Percentiles rank a stretch among this genome's conserved stretches.
phyloP scores from a whole-genome alignment of 1,140 invertebrate genomes.

The Brachionus manjavacas region DNA sequence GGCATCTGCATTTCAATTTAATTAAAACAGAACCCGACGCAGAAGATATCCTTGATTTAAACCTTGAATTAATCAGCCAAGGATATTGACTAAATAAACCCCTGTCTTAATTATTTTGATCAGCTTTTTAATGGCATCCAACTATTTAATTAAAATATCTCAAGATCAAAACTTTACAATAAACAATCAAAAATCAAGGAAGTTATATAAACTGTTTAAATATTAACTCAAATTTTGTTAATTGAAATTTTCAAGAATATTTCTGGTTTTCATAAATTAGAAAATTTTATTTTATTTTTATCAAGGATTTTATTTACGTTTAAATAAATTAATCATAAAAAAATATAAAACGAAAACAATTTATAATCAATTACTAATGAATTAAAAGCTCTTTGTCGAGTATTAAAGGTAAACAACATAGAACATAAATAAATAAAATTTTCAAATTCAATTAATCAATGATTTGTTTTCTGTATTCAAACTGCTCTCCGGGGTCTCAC shows the following conservation, averaged over 20 bases:
- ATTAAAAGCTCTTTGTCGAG: not conserved
- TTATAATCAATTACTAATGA: not conserved
- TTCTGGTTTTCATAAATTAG: not conserved
- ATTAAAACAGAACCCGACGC: not conserved
- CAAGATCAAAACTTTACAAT: not conserved
- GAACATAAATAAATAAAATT: not conserved
- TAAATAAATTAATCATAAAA: not conserved
- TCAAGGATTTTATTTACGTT: not conserved
- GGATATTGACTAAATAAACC: not conserved
- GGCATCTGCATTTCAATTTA: not conserved
- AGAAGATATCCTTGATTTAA: not conserved
- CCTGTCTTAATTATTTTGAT: not conserved
- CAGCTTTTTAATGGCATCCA: not conserved
- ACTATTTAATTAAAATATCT: not conserved
- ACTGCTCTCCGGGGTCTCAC: not conserved
- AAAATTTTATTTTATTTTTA: not conserved
- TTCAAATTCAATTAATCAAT: not conserved
- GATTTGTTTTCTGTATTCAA: conserved; percentile 9
- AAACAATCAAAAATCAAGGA: not conserved
- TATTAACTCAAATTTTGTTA: too few relatives aligned
- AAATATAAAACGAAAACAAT: not conserved
- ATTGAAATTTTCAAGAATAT: not conserved
- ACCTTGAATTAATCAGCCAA: not conserved
- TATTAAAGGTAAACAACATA: not conserved
- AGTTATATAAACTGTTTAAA: not conserved